Evolutionary conservation across 1,140 invertebrate genomes (phyloP), one percentile per base, ranked within the genome.

Genomic region (Drosophila takahashii): DNA sequence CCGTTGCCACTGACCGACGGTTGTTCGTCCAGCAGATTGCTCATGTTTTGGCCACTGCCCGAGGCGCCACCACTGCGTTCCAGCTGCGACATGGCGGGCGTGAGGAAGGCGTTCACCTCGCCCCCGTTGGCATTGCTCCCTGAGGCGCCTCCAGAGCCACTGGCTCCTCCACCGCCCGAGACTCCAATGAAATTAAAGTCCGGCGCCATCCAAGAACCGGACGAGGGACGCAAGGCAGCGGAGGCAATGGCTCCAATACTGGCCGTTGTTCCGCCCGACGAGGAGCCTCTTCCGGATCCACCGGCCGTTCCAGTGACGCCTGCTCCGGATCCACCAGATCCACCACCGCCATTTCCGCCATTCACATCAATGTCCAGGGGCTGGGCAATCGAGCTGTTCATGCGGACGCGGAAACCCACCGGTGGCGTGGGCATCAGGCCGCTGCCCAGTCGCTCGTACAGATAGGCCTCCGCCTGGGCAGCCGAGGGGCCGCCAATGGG

Each of bases 351-450:
- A 1, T 26, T 1, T 11, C 72, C 81, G 0, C 83, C 84, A 42
- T 79, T 79, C 0, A 89, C 85, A 72, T 89, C 84, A 37, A 89
- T 89, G n/a, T 89, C 84, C 37, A 89, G 27, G 0, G 84, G 84
- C 39, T 89, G 54, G 0, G 77, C 84, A 41, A 89, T 89, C 5
- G 76, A 77, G 53, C 79, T 79, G 15, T 83, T 84, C 57, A 87
- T 67, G 16, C 85, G 69, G 15, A 89, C 69, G 10, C 84, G 79
- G 36, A 87, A 84, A 27, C 64, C 73, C 15, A 61, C 47, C 3
- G 79, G 69, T 1, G 79, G 64, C 13, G 74, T 75, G 26, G 84
- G 69, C 72, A 86, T 86, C 27, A 78, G 2, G 22, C 77, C 70
- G 2, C 48, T 61, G 0, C 57, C 67, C 16, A 87, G 22, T 2